Conservation (phyloP, 2,113 vertebrate species). For the Myxocyprinus asiaticus region DNA sequence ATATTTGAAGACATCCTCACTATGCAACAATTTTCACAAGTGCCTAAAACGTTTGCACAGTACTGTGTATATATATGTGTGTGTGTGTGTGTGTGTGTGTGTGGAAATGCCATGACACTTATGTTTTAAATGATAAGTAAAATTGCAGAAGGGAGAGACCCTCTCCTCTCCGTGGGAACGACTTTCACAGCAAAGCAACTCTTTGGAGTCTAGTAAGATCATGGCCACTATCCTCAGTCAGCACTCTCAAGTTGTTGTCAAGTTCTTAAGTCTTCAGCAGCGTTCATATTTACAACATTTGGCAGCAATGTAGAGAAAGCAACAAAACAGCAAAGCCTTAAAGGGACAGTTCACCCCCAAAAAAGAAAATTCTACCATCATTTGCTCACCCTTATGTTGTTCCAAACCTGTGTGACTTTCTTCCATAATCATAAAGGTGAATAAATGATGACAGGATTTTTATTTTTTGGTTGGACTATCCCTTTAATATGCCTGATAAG, state of each 20-base stretch:
- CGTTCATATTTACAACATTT: slow-evolving; percentile 79
- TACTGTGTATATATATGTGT: neutral
- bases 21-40: too few species aligned
- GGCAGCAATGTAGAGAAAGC: slow-evolving; percentile 73
- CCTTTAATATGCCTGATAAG: slow-evolving; percentile 39
- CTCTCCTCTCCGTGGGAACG: slow-evolving; percentile 23
- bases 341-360: too few species aligned
- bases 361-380: slow-evolving; percentile 25
- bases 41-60: too few species aligned
- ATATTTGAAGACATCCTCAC: too few species aligned
- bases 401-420: too few species aligned
- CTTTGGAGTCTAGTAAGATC: slow-evolving; percentile 53
- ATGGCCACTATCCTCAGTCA: slow-evolving; percentile 61
- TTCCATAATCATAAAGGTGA: too few species aligned
- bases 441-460: too few species aligned
- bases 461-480: too few species aligned
- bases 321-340: too few species aligned
- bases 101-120: neutral
- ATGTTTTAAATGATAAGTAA: slow-evolving; percentile 3
- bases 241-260: slow-evolving; percentile 86
- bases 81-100: too few species aligned
- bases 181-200: slow-evolving; percentile 28
- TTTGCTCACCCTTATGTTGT: too few species aligned
- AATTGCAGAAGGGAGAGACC: slow-evolving; percentile 34
- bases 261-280: slow-evolving; percentile 78